Percentiles rank a stretch among this genome's conserved stretches.
Conservation (phyloP, 2,888 invertebrate species). For the Drosophila rellima region DNA sequence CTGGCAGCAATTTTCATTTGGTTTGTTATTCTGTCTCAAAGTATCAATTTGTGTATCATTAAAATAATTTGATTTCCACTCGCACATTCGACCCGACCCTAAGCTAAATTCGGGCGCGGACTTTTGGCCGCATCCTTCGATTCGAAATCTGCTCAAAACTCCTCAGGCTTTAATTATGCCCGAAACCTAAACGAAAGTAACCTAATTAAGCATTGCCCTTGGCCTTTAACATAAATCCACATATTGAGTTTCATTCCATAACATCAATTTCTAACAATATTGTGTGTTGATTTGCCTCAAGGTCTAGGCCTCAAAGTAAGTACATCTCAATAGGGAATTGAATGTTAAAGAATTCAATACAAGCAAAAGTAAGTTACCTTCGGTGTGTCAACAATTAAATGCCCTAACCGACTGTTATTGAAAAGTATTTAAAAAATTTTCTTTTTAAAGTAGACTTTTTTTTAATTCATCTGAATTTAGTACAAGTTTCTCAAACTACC, state of each 20-base stretch:
- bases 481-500: too few species aligned
- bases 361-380: background rate
- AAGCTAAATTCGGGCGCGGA: conserved; percentile 30
- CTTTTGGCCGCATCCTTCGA: conserved; percentile 19
- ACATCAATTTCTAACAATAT: conserved; percentile 23
- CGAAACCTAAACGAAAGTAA: conserved; percentile 35
- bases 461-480: too few species aligned
- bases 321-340: background rate
- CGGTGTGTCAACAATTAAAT: background rate
- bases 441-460: background rate
- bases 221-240: conserved; percentile 36
- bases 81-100: conserved; percentile 49
- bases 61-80: conserved; percentile 83
- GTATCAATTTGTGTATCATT: conserved; percentile 84
- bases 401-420: background rate
- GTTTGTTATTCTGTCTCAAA: conserved; percentile 81
- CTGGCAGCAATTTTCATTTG: conserved; percentile 77
- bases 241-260: conserved; percentile 52
- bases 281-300: conserved; percentile 11
- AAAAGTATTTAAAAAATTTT: background rate
- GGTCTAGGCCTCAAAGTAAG: background rate
- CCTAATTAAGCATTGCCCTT: conserved; percentile 55
- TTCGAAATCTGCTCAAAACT: conserved; percentile 40
- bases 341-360: conserved; percentile 1
- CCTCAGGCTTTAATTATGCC: conserved; percentile 66